A percentile compares a stretch with the other conserved stretches of the same genome.
Evolutionary conservation across 1,140 invertebrate species (phyloP).

Genomic region (Thaumatotibia leucotreta): DNA sequence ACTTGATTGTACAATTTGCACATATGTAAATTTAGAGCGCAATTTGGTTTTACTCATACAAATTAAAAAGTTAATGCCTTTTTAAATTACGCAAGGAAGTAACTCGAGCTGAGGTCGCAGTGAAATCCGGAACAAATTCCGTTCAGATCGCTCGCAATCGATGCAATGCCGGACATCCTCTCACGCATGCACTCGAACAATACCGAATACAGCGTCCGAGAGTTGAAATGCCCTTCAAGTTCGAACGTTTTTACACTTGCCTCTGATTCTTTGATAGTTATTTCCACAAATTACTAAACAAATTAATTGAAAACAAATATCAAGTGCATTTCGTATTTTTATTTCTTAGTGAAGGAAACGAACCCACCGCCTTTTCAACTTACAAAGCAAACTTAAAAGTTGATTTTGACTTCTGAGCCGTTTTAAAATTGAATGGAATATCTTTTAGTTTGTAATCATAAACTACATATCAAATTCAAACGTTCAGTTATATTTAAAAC

Average conservation of each 20-base stretch:
- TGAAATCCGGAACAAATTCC: neutral
- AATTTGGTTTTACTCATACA: neutral
- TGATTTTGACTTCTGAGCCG: too few relatives aligned
- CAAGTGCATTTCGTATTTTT: too few relatives aligned
- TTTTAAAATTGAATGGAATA: too few relatives aligned
- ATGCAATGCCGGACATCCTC: neutral
- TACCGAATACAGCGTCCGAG: neutral
- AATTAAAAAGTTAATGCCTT: neutral
- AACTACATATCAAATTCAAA: neutral
- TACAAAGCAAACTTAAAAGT: too few relatives aligned
- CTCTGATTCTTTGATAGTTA: too few relatives aligned
- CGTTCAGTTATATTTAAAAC: neutral
- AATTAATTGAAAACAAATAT: too few relatives aligned
- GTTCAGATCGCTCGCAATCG: neutral
- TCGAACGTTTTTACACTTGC: too few relatives aligned
- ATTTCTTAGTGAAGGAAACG: too few relatives aligned
- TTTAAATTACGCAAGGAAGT: slow-evolving; percentile 3
- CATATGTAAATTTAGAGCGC: neutral
- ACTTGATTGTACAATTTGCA: too few relatives aligned
- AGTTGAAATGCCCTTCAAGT: neutral
- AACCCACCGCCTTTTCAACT: too few relatives aligned
- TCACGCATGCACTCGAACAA: neutral
- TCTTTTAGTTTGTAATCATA: too few relatives aligned
- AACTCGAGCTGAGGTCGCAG: neutral
- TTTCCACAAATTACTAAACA: too few relatives aligned